These are phyloP conservation scores for Chymomyza fuscimana DNA, from an alignment of 2,888 invertebrate species.

Conservation along the genomic window DNA sequence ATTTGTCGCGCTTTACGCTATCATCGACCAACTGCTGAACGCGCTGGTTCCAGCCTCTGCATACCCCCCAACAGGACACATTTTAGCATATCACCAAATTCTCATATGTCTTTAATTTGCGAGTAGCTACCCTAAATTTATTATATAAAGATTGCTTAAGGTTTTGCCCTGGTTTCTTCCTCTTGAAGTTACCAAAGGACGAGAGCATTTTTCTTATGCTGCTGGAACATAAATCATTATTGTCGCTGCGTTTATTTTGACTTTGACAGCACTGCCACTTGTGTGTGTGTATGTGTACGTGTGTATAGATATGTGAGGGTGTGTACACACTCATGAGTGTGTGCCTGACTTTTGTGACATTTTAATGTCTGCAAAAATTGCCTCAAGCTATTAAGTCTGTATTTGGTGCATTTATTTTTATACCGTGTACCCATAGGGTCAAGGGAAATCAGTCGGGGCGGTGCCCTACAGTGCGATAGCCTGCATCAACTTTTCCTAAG, in stretches of 20 bases:
- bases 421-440: neutral
- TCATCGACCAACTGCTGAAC: conserved; percentile 8
- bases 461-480: too few species aligned
- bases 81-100: conserved; percentile 51
- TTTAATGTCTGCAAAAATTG: conserved; percentile 23
- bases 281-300: conserved; percentile 11
- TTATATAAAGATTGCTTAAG: neutral
- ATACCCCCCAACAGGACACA: conserved; percentile 17
- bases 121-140: neutral
- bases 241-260: conserved; percentile 68
- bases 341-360: conserved; percentile 18
- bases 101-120: conserved; percentile 35
- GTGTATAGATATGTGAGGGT: neutral
- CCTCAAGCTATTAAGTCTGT: conserved; percentile 5
- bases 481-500: too few species aligned
- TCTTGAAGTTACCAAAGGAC: conserved; percentile 14
- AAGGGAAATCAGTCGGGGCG: neutral
- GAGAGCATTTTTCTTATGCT: neutral
- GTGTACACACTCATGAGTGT: neutral
- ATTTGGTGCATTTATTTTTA: neutral
- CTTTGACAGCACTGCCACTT: conserved; percentile 66
- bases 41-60: neutral
- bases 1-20: conserved; percentile 60
- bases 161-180: neutral
- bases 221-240: conserved; percentile 64